Evolutionary conservation across 2,113 vertebrate genomes (phyloP), one percentile per base, ranked within the genome.

Genomic region (Chloropsis hardwickii): DNA sequence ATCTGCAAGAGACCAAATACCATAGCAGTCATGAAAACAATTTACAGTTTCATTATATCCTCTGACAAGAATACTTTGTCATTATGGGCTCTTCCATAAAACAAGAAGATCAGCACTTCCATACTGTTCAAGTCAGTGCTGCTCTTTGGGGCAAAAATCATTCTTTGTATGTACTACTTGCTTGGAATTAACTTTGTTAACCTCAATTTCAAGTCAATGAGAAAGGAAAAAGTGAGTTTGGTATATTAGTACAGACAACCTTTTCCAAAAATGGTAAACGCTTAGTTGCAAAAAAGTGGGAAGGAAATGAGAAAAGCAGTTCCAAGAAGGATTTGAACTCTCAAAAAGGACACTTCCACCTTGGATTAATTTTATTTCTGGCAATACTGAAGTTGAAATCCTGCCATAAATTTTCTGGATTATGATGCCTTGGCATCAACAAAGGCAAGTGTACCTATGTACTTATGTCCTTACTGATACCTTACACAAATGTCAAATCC

Each of bases 31-130:
- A 96, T 96, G 97, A 97, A 98, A 98, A 97, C 97, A 98, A 98
- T 98, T 98, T 98, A 98, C 97, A 96, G 98, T 97, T 98, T 97
- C 97, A 98, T 98, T 98, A 98, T 95, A 70, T 79, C 91, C 95
- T 58, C 78, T 97, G 97, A 98, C 97, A 98, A 50, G 94, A 95
- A 97, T 67, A 97, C 92, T 98, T 97, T 96, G 96, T 98, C 97
- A 97, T 94, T 94, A 94, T 10, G 67, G 96, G 92, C 54, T 92
- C 88, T 57, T 86, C 76, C 86, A 98, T 94, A 98, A 97, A 98
- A 97, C 96, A 86, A 76, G 83, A 85, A 78, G 72, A 94, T 96
- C 91, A 94, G 96, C 95, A 86, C 92, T 97, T 97, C 94, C 61
- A 24, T 29, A 88, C 76, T 91, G 72, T 90, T 93, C 39, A 84